Base-by-base conservation (phyloP, 1,140 invertebrate species). In the Psilanteris sp. region DNA sequence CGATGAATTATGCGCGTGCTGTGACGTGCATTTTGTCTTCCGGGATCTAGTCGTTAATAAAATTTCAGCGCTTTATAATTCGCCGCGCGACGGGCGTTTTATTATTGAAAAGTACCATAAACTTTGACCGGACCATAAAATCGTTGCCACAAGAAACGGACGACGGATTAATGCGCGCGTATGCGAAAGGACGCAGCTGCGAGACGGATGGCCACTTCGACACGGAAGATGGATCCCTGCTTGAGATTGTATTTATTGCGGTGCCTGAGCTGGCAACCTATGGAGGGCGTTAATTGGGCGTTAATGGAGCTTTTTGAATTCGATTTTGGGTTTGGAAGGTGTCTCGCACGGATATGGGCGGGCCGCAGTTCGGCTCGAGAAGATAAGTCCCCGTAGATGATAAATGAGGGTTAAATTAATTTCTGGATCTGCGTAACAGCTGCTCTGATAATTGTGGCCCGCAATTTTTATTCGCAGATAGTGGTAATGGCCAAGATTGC, bases 31-130 rank as follows among this genome's bases (percentile, higher is more conserved):
- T 74, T 83, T 80, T 79, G 77, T 81, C 81, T 83, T 83, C 82
- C 81, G 80, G 81, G 77, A 72, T 82, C 59, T 68, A 46, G 55
- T 83, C 77, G 77, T 83, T 81, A 81, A 83, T 83, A 82, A 83
- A 83, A 82, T 77, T 74, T 68, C 70, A 68, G 48, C 32, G 44
- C 79, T 74, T 55, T 68, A 74, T 79, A 81, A 78, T 66, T 61
- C 31, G 43, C 43, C 39, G 48, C 46, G 26, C 52, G 54, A 59
- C 9, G 64, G 36, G 11, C 41, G 73, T 80, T 81, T 83, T 82
- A 81, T 80, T 79, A 77, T 83, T 72, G 74, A 81, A 80, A 81
- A 81, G 22, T 39, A 61, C 41, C 72, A 68, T 82, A 80, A 83
- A 82, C 39, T 52, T 43, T 54, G 59, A 70, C 57, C 70, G 57